Evolutionary conservation across 2,888 invertebrate genomes (phyloP).

Genomic region (Andrena marginata): DNA sequence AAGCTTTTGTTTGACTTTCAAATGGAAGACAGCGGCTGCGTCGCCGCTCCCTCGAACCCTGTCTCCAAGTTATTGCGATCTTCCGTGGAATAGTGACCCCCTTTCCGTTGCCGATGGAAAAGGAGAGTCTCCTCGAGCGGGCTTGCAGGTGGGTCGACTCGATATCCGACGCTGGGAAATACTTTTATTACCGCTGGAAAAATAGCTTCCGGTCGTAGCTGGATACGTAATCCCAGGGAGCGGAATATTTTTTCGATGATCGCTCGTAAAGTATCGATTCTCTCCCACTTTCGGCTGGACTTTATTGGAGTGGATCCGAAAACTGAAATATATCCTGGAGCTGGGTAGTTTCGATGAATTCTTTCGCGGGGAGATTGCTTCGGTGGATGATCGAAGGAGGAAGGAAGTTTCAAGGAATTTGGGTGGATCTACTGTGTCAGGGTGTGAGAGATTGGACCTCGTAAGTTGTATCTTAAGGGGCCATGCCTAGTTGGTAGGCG

Average conservation of each 20-base stretch:
- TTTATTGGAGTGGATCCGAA: slow-evolving; percentile 2
- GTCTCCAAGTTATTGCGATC: slow-evolving; percentile 54
- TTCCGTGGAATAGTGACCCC: slow-evolving; percentile 42
- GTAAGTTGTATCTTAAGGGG: too few species aligned
- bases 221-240: slow-evolving; percentile 17
- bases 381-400: not conserved
- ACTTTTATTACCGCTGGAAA: slow-evolving; percentile 18
- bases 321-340: not conserved
- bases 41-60: slow-evolving; percentile 30
- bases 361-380: not conserved
- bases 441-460: too few species aligned
- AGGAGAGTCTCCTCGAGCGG: not conserved
- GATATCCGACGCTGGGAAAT: slow-evolving; percentile 11
- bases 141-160: not conserved
- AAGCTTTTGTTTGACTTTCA: slow-evolving; percentile 75
- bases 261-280: slow-evolving; percentile 24
- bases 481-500: too few species aligned
- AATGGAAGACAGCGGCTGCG: slow-evolving; percentile 58
- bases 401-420: slow-evolving; percentile 2
- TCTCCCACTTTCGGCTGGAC: not conserved
- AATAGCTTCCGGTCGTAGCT: not conserved
- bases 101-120: not conserved
- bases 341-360: slow-evolving; percentile 1
- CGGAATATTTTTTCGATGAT: slow-evolving; percentile 23
- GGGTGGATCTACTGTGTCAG: too few species aligned